Base-by-base conservation (phyloP, 2,888 invertebrate genomes). In the Zootermopsis nevadensis region DNA sequence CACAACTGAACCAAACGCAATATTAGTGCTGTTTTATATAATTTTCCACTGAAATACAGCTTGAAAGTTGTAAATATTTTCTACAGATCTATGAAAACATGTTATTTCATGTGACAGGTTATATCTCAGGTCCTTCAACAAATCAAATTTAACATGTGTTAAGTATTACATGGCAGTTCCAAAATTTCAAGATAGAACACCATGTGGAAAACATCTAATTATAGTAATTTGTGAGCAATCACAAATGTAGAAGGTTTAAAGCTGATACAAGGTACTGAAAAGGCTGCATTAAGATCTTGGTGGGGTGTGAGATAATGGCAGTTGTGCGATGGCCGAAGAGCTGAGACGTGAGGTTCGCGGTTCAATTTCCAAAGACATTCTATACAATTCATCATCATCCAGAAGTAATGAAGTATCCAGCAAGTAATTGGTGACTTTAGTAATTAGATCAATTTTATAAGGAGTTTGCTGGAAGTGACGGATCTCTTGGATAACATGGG, bases 401-500 rank as follows among this genome's bases (percentile, higher is more conserved):
- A 96, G 91, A 81, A 96, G 91, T 80, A 97, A 90, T 30, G 94
- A 93, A 1, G 94, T 92, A 89, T 97, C 97, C 87, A 97, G 90
- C 15, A 98, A 91, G 89, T 97, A 98, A 86, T 91, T 91, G 69
- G 94, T 92, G 22, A 96, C 97, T 91, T 96, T 95, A 31, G 93
- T 92, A 86, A 95, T 95, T 87, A 95, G 93, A 87, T 97, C 96
- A 86, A 98, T 97, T 90, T 96, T 97, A 89, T 98, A 98, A 0
- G 96, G 95, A 1, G 96, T 97, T 89, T 97, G 96, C 88, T 98
- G 98, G 88, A 96, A 97, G 88, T 96, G 95, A 27, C 96, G 93
- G 86, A 98, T 97, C 90, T 98, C 97, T 81, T 97, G 92, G 86
- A 98, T 97, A 10, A 97, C 97, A 88, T 98, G 97, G 8, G 97